A percentile compares a stretch with the other conserved stretches of the same genome.
These are phyloP conservation scores for Pecten maximus DNA, from an alignment of 2,888 invertebrate genomes.

Conservation along the genomic window DNA sequence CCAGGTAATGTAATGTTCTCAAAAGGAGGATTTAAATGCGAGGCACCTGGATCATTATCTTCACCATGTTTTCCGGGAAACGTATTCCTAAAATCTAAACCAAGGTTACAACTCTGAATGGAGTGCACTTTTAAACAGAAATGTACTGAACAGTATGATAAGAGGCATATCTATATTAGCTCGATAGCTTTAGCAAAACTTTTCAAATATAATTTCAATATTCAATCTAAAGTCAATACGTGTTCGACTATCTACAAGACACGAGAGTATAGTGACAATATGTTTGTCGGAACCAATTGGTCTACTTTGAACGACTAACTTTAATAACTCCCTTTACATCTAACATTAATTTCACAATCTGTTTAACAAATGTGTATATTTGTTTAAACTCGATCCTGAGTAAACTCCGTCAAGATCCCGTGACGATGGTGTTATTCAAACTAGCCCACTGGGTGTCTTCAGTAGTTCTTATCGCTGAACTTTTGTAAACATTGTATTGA, in stretches of 20 bases:
- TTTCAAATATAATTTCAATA: not conserved
- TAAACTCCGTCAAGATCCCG: not conserved
- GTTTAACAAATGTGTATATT: not conserved
- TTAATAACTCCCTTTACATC: not conserved
- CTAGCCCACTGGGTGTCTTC: not conserved
- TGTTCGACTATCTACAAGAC: not conserved
- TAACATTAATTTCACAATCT: conserved; percentile 16
- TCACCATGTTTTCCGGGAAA: too few species aligned
- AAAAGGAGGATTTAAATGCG: too few species aligned
- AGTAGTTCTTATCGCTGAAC: not conserved
- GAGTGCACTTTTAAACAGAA: too few species aligned
- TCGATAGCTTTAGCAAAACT: not conserved
- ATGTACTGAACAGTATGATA: too few species aligned
- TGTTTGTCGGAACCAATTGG: not conserved
- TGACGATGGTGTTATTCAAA: not conserved
- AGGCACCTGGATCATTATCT: too few species aligned
- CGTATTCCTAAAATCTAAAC: too few species aligned
- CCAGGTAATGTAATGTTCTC: too few species aligned
- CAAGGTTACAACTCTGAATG: too few species aligned
- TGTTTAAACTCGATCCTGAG: conserved; percentile 9
- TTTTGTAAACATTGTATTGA: not conserved
- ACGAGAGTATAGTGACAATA: not conserved
- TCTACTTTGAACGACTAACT: not conserved
- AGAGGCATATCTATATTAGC: too few species aligned
- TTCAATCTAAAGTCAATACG: not conserved